Evolutionary conservation across 2,113 vertebrate genomes (phyloP), one percentile per base, ranked within the genome.

Genomic region (Rhynchomys soricoides): DNA sequence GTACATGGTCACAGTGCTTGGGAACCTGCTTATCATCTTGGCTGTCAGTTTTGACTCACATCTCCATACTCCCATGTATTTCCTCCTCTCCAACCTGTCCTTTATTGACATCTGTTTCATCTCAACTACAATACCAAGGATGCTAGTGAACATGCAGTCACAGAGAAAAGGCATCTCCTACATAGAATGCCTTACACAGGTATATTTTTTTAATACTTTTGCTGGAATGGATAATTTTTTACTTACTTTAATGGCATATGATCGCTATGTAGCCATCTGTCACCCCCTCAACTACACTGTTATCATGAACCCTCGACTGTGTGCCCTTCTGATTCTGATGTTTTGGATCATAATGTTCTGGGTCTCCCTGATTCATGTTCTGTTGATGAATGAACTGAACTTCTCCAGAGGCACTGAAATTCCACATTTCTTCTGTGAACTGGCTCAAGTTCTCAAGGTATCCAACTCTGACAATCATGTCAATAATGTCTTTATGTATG

Each of bases 191-290:
- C 29, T 66, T 66, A 86, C 83, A 34, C 83, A 86, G 43, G 24
- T 86, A 66, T 86, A 34, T 37, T 86, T 86, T 85, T 86, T 86
- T 31, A 48, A 48, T 66, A 48, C 16, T 66, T 66, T 86, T 7
- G 62, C 62, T 66, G 83, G 83, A 86, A 86, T 86, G 83, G 83
- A 86, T 86, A 86, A 66, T 48, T 86, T 66, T 66, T 45, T 86
- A 86, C 59, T 86, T 15, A 66, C 59, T 86, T 66, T 86, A 48
- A 86, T 86, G 83, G 83, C 83, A 15, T 86, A 86, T 48, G 83
- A 86, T 43, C 83, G 83, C 43, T 86, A 48, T 86, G 62, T 66
- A 66, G 83, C 83, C 29, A 86, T 86, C 26, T 85, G 82, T 40
- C 57, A 85, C 15, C 82, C 59, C 5, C 59, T 86, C 26, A 66